Evolutionary conservation across 2,888 invertebrate species (phyloP).

Genomic region (Meloe dianella): DNA sequence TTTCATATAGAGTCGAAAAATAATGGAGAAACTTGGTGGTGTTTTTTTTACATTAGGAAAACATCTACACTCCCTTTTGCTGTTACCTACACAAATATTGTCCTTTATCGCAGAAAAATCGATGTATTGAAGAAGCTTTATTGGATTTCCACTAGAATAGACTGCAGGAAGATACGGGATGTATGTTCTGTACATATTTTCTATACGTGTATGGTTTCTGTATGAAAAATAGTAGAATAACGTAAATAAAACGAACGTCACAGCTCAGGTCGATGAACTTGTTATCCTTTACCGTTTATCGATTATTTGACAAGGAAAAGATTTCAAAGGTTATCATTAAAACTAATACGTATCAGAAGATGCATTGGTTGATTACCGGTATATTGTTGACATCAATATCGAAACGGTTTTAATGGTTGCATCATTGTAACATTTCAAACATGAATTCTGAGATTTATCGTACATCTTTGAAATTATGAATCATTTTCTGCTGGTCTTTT

Average conservation of each 20-base stretch:
- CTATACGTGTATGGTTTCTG: not conserved
- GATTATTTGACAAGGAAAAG: not conserved
- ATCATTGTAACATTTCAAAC: not conserved
- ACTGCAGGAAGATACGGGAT: not conserved
- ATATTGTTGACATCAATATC: not conserved
- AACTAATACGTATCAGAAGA: not conserved
- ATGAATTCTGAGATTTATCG: not conserved
- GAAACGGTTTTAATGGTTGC: not conserved
- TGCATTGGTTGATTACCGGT: not conserved
- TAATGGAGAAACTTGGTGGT: no score
- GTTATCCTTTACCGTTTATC: not conserved
- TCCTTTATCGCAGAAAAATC: not conserved
- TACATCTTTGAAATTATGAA: not conserved
- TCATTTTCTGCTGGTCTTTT: not conserved
- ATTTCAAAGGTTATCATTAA: not conserved
- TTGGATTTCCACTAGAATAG: not conserved
- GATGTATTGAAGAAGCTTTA: not conserved
- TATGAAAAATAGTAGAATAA: not conserved
- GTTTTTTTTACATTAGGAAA: no score
- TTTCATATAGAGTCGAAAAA: no score
- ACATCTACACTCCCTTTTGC: no score
- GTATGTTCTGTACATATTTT: not conserved
- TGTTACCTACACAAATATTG: not conserved
- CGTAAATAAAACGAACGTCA: not conserved
- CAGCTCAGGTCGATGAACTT: not conserved